Evolutionary conservation across 2,797 vertebrate genomes (phyloP), one percentile per base, ranked within the genome.

Genomic region (Florisuga fusca): DNA sequence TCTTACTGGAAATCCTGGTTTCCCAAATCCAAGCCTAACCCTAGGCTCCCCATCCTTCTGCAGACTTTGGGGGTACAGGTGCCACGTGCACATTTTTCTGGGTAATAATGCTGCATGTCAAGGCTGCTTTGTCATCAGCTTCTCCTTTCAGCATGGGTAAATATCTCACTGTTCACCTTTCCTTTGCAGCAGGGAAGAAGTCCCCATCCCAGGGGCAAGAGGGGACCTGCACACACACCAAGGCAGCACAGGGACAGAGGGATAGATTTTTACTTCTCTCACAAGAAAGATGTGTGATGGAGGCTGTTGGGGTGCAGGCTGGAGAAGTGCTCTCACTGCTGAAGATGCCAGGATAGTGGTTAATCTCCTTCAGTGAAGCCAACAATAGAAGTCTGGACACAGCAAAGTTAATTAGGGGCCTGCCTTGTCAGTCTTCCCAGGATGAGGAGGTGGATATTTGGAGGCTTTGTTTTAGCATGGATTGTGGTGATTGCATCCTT

Each of bases 231-330:
- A 8, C 91, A 96, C 68, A 81, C 78, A 0, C 96, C 98, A 18
- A 95, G 41, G 8, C 98, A 98, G 78, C 98, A 98, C 86, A 94
- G 87, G 55, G 97, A 98, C 96, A 95, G 98, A 95, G 98, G 98
- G 63, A 97, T 98, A 9, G 98, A 99, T 86, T 98, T 98, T 94
- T 99, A 98, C 94, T 99, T 99, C 81, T 98, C 98, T 76, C 96
- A 23, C 74, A 98, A 98, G 89, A 99, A 98, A 90, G 96, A 98
- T 53, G 41, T 94, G 15, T 97, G 82, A 96, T n/a, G 62, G 86
- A 50, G 85, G 51, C 48, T 27, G 45, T 7, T 7, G 4, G 12
- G 45, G 20, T 10, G 23, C 1, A 1, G 5, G 29, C 61, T 33
- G 73, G n/a, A 59, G 27, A 38, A 69, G 20, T 1, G 5, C 26